Percentiles rank a stretch among this genome's conserved stretches.
Evolutionary conservation across 2,113 vertebrate species (phyloP).

Genomic region (Ceyx melanurus): DNA sequence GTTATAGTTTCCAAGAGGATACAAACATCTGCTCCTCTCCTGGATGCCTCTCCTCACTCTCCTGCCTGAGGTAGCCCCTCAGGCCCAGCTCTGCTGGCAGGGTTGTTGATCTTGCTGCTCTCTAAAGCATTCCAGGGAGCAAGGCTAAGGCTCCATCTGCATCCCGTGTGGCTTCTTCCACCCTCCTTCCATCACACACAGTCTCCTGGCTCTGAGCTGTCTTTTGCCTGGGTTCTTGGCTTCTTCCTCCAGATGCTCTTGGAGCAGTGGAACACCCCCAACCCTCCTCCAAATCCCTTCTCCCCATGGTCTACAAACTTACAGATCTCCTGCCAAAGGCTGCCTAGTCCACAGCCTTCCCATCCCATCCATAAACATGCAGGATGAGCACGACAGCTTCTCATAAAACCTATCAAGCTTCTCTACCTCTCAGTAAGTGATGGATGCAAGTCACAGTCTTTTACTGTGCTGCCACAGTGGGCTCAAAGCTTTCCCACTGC

Average conservation of each 20-base stretch:
- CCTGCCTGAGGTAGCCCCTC: neutral
- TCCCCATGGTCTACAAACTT: rapidly evolving
- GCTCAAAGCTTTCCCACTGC: neutral
- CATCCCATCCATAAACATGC: neutral
- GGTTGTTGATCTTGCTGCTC: neutral
- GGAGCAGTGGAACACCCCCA: neutral
- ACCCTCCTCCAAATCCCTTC: neutral
- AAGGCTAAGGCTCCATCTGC: neutral
- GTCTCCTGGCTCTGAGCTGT: rapidly evolving
- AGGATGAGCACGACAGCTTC: neutral
- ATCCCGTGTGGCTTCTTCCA: neutral
- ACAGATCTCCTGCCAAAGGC: neutral
- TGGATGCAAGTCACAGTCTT: neutral
- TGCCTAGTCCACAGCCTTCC: neutral
- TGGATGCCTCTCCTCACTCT: neutral
- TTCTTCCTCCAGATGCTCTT: neutral
- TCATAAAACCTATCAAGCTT: neutral
- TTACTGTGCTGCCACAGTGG: neutral
- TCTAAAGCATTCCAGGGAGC: neutral
- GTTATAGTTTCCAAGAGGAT: neutral
- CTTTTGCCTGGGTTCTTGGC: neutral
- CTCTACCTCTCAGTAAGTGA: neutral
- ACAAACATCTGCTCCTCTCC: neutral
- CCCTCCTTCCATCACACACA: neutral
- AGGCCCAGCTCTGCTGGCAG: neutral